These are phyloP conservation scores for Enoplosus armatus DNA, from an alignment of 2,797 vertebrate genomes.

Conservation along the genomic window DNA sequence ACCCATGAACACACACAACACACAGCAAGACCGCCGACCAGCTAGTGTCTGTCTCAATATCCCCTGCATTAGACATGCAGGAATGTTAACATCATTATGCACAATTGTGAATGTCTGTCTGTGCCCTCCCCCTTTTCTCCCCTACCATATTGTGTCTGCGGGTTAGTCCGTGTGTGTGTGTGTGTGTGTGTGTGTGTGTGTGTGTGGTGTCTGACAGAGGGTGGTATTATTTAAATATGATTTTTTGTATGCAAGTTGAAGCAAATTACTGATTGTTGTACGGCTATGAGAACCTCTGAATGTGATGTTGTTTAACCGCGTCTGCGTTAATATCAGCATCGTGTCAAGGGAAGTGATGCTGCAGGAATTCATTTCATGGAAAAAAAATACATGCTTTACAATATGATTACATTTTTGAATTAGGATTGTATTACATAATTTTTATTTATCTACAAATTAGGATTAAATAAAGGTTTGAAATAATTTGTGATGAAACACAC, in stretches of 20 bases:
- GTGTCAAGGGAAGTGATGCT: slow-evolving; percentile 17
- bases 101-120: slow-evolving; percentile 91
- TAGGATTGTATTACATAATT: slow-evolving; percentile 14
- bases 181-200: slow-evolving; percentile 59
- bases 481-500: slow-evolving; percentile 22
- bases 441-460: slow-evolving; percentile 25
- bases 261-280: slow-evolving; percentile 78
- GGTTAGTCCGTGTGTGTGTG: slow-evolving; percentile 76
- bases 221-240: slow-evolving; percentile 83
- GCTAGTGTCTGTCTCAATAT: slow-evolving; percentile 80
- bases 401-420: slow-evolving; percentile 19
- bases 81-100: slow-evolving; percentile 95
- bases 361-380: slow-evolving; percentile 21
- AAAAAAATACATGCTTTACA: slow-evolving; percentile 14
- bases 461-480: background rate
- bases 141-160: slow-evolving; percentile 86
- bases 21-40: slow-evolving; percentile 67
- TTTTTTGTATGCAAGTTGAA: slow-evolving; percentile 81
- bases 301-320: slow-evolving; percentile 28
- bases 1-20: slow-evolving; percentile 61
- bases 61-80: slow-evolving; percentile 93
- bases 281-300: slow-evolving; percentile 62
- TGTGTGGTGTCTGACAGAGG: slow-evolving; percentile 71
- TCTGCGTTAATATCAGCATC: slow-evolving; percentile 34
- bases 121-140: slow-evolving; percentile 79